phyloP scores from a whole-genome alignment of 2,888 invertebrate species.

The Leptopilina syphax region DNA sequence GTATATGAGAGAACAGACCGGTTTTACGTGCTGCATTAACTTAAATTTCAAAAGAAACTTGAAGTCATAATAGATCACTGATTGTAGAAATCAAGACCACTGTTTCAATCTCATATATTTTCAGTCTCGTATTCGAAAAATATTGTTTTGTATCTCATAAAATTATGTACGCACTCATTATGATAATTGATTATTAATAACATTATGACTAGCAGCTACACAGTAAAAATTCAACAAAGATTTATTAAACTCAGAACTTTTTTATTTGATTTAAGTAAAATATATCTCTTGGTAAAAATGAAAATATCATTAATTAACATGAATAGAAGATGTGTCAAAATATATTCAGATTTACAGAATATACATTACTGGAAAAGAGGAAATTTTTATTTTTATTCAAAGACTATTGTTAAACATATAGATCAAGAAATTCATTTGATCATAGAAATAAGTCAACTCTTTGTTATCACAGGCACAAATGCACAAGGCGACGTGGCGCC shows the following conservation, averaged over 20 bases:
- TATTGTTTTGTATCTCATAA: background rate
- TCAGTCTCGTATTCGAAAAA: background rate
- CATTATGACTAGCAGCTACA: no score
- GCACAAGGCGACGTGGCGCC: background rate
- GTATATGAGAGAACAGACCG: slow-evolving; percentile 11
- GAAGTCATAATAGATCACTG: slow-evolving; percentile 16
- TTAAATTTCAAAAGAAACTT: slow-evolving; percentile 17
- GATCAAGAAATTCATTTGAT: background rate
- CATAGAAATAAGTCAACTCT: slow-evolving; percentile 3
- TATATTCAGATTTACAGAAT: no score
- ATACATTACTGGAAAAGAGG: no score
- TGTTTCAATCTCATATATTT: background rate
- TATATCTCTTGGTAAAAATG: no score
- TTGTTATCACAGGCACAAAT: slow-evolving; percentile 8
- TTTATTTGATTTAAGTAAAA: no score
- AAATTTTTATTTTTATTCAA: no score
- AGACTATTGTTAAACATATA: background rate
- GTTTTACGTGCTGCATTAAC: slow-evolving; percentile 14
- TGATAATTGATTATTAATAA: no score
- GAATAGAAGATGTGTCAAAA: no score
- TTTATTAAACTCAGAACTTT: no score
- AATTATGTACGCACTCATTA: background rate
- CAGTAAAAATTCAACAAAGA: no score
- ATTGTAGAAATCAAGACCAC: slow-evolving; percentile 15
- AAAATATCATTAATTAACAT: no score